phyloP scores from a whole-genome alignment of 1,140 invertebrate genomes.

The Pachyrhynchus sulphureomaculatus region DNA sequence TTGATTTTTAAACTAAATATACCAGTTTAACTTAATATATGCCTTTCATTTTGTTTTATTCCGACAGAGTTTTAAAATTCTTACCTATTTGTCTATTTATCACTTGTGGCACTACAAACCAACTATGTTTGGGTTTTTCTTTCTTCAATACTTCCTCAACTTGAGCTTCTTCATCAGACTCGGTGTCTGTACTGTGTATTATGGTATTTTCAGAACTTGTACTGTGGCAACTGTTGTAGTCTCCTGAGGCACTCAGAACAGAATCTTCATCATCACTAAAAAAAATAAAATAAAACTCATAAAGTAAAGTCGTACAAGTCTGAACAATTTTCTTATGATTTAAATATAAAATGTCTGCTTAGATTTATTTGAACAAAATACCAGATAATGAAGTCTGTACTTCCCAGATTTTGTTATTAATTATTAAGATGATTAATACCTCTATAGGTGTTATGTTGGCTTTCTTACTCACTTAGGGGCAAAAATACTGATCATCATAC shows the following conservation, averaged over 20 bases:
- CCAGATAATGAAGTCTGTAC: too few species aligned
- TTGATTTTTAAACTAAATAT: too few species aligned
- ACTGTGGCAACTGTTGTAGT: slow-evolving; percentile 23
- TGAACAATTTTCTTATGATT: background rate
- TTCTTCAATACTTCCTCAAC: slow-evolving; percentile 56
- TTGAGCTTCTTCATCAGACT: slow-evolving; percentile 53
- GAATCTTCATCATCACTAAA: background rate
- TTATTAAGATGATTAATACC: too few species aligned
- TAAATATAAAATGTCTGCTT: background rate
- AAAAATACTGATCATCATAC: too few species aligned
- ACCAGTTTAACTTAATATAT: too few species aligned
- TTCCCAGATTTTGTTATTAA: too few species aligned
- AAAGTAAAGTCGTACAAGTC: background rate
- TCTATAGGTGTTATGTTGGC: too few species aligned
- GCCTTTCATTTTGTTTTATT: too few species aligned
- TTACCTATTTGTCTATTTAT: slow-evolving; percentile 58
- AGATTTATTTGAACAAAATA: too few species aligned
- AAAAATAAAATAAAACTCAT: too few species aligned
- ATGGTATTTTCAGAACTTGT: slow-evolving; percentile 45
- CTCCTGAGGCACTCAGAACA: slow-evolving; percentile 9
- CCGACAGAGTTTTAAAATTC: too few species aligned
- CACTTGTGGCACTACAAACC: slow-evolving; percentile 63
- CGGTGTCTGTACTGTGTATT: slow-evolving; percentile 41
- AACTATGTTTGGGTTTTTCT: slow-evolving; percentile 66
- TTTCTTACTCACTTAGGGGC: too few species aligned